These are phyloP conservation scores for Leptobrachium ailaonicum DNA, from an alignment of 2,113 vertebrate genomes.

Conservation along the genomic window DNA sequence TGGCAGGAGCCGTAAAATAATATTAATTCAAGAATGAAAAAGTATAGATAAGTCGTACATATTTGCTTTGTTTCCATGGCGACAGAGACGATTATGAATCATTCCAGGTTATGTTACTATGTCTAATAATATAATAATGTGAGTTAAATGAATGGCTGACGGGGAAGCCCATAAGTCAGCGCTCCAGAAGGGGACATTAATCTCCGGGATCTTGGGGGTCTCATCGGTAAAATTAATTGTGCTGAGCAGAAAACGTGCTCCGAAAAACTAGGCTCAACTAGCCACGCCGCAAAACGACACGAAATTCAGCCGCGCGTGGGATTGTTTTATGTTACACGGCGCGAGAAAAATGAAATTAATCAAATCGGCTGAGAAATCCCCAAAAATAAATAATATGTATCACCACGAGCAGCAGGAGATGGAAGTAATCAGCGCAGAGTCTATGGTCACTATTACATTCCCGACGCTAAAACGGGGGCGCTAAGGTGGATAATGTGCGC, in stretches of 20 bases:
- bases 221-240: slow-evolving; percentile 3
- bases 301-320: no score
- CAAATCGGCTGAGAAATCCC: no score
- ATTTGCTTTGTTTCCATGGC: slow-evolving; percentile 63
- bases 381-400: no score
- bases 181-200: background rate
- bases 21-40: slow-evolving; percentile 60
- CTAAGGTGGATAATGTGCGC: no score
- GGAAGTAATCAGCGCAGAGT: no score
- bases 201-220: background rate
- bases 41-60: slow-evolving; percentile 58
- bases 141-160: slow-evolving; percentile 49
- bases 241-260: background rate
- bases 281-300: no score
- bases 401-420: no score
- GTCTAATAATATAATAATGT: slow-evolving; percentile 68
- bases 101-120: slow-evolving; percentile 67
- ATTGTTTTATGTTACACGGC: no score
- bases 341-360: no score
- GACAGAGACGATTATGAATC: slow-evolving; percentile 62
- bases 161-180: background rate
- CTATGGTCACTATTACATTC: no score
- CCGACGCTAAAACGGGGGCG: no score
- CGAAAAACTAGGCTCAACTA: no score
- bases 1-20: slow-evolving; percentile 42